Evolutionary conservation across 1,140 invertebrate species (phyloP).

Genomic region (Musca vetustissima): DNA sequence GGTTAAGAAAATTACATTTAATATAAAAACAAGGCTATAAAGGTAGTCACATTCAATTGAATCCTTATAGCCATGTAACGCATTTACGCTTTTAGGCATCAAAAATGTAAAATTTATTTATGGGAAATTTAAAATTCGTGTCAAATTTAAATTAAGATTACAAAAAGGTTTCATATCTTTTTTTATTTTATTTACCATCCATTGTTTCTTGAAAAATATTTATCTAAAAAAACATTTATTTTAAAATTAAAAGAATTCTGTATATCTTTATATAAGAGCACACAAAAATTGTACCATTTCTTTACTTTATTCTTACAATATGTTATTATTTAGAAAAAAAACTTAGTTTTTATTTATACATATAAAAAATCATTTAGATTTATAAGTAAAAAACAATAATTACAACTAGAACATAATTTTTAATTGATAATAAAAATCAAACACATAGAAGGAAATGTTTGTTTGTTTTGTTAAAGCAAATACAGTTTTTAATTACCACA

Average conservation of each 20-base stretch:
- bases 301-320: background rate
- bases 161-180: too few species aligned
- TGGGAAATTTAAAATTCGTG: too few species aligned
- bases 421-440: background rate
- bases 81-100: too few species aligned
- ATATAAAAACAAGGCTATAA: too few species aligned
- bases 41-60: too few species aligned
- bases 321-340: background rate
- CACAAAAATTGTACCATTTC: constrained; percentile 9
- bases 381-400: background rate
- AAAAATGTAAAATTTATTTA: too few species aligned
- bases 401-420: background rate
- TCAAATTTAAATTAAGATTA: too few species aligned
- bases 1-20: too few species aligned
- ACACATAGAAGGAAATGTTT: background rate
- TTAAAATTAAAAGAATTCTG: background rate
- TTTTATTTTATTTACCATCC: too few species aligned
- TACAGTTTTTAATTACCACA: too few species aligned
- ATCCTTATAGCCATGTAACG: too few species aligned
- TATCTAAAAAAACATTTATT: constrained; percentile 11
- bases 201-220: constrained; percentile 5
- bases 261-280: constrained; percentile 9
- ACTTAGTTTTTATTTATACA: background rate
- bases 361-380: background rate
- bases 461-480: too few species aligned